A percentile compares a stretch with the other conserved stretches of the same genome.
These are phyloP conservation scores for Solea solea DNA, from an alignment of 2,113 vertebrate genomes.

Conservation along the genomic window DNA sequence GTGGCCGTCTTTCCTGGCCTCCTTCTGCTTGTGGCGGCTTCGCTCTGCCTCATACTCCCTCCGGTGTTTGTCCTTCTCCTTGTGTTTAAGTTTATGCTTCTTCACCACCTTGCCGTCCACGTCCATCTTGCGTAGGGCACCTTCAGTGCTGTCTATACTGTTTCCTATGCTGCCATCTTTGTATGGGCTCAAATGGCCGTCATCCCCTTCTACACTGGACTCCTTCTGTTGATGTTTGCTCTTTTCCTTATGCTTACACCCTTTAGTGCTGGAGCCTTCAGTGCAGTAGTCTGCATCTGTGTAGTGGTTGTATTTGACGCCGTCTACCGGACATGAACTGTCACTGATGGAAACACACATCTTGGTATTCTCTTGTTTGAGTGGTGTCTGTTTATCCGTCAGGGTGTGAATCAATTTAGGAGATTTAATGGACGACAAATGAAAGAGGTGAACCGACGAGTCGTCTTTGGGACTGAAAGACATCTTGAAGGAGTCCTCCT, in stretches of 20 bases:
- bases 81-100: constrained; percentile 97
- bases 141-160: constrained; percentile 85
- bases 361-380: constrained; percentile 95
- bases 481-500: constrained; percentile 95
- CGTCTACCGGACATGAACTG: constrained; percentile 83
- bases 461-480: constrained; percentile 97
- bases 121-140: constrained; percentile 88
- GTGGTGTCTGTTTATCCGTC: constrained; percentile 90
- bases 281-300: constrained; percentile 88
- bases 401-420: constrained; percentile 92
- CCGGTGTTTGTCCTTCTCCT: constrained; percentile 94
- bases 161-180: constrained; percentile 89
- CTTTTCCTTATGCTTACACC: constrained; percentile 96
- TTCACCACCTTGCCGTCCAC: constrained; percentile 93
- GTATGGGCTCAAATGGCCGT: constrained; percentile 86
- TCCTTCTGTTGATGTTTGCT: constrained; percentile 95
- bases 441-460: constrained; percentile 93
- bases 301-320: constrained; percentile 89
- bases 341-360: constrained; percentile 89
- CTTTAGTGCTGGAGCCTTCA: constrained; percentile 92
- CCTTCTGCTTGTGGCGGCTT: constrained; percentile 90
- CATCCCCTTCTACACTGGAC: constrained; percentile 84
- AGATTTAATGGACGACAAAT: constrained; percentile 91
- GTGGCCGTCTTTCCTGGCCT: constrained; percentile 87
- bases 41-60: constrained; percentile 91